Evolutionary conservation across 2,888 invertebrate genomes (phyloP).

Genomic region (Metalampra italica): DNA sequence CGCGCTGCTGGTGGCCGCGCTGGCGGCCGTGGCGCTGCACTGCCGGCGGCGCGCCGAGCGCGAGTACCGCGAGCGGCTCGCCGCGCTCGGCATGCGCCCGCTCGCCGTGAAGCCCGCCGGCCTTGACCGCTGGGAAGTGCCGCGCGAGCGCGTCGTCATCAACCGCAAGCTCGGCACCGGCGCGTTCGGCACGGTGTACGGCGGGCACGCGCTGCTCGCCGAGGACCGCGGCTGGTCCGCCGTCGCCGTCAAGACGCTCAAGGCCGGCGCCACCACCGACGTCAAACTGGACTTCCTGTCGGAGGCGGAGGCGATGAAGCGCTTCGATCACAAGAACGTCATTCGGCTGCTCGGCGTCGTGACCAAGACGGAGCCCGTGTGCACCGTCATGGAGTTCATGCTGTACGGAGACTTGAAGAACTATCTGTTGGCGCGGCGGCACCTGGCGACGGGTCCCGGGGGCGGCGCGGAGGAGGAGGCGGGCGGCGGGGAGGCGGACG

Average conservation of each 20-base stretch:
- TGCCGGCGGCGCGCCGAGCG: constrained; percentile 53
- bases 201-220: constrained; percentile 88
- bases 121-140: constrained; percentile 93
- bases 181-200: constrained; percentile 95
- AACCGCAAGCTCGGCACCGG: constrained; percentile 93
- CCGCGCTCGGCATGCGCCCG: constrained; percentile 50
- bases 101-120: constrained; percentile 43
- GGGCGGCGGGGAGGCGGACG: constrained; percentile 84
- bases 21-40: constrained; percentile 40
- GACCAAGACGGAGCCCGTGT: constrained; percentile 91
- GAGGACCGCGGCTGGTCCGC: constrained; percentile 84
- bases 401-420: constrained; percentile 95
- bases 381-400: constrained; percentile 97
- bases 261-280: constrained; percentile 88
- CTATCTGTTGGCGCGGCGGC: constrained; percentile 89
- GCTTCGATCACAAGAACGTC: constrained; percentile 93
- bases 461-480: constrained; percentile 83
- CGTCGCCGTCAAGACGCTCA: constrained; percentile 93
- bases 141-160: constrained; percentile 89
- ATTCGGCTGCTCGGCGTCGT: constrained; percentile 91
- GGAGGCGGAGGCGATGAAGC: constrained; percentile 96
- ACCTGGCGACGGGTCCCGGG: constrained; percentile 86
- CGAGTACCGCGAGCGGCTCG: constrained; percentile 47
- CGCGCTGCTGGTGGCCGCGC: constrained; percentile 34
- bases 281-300: constrained; percentile 94